phyloP scores from a whole-genome alignment of 2,113 vertebrate genomes.

The Xiphophorus couchianus region DNA sequence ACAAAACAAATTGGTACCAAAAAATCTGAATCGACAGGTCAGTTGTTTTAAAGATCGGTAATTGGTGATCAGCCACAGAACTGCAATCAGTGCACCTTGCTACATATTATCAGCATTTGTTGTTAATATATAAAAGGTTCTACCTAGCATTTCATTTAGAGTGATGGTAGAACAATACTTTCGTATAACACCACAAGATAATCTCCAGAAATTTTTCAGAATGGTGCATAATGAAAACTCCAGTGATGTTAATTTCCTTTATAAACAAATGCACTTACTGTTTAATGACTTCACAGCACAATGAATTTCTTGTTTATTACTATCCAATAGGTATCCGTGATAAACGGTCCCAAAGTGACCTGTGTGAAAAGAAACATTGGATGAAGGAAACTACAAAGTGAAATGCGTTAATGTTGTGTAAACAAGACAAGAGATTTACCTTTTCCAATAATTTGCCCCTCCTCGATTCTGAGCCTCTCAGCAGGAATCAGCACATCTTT shows the following conservation, averaged over 20 bases:
- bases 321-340: constrained; percentile 88
- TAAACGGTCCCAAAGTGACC: constrained; percentile 97
- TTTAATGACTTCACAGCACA: constrained; percentile 95
- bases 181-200: not conserved
- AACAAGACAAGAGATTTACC: constrained; percentile 70
- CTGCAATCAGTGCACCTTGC: too few relatives aligned
- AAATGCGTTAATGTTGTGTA: not conserved
- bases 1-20: too few relatives aligned
- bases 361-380: constrained; percentile 47
- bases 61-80: too few relatives aligned
- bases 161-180: not conserved
- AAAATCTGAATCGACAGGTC: too few relatives aligned
- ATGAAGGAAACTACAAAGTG: not conserved
- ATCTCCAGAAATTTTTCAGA: not conserved
- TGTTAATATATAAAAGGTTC: not conserved
- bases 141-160: not conserved
- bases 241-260: not conserved
- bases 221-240: not conserved
- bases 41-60: too few relatives aligned
- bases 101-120: not conserved
- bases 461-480: constrained; percentile 81
- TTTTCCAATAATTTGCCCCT: constrained; percentile 90
- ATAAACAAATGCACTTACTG: constrained; percentile 78
- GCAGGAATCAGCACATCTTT: constrained; percentile 92
- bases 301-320: constrained; percentile 82